Evolutionary conservation across 1,140 invertebrate species (phyloP).

Genomic region (Daktulosphaira vitifoliae): DNA sequence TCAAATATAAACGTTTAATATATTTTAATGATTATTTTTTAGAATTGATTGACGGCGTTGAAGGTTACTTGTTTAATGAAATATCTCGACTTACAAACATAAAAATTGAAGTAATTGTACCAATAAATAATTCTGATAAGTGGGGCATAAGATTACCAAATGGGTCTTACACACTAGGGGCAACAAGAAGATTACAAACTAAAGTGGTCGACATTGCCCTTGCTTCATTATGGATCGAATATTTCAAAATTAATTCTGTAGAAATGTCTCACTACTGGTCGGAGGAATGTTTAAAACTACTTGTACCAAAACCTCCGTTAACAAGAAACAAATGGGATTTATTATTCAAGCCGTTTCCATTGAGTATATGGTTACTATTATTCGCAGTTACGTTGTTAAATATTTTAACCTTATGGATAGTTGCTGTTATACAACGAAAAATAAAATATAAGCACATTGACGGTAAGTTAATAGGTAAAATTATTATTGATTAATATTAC

Average conservation of each 20-base stretch:
- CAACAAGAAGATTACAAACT: not conserved
- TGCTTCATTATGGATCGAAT: conserved; percentile 31
- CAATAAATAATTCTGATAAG: too few species aligned
- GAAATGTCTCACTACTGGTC: conserved; percentile 32
- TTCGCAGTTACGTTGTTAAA: not conserved
- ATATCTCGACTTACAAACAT: too few species aligned
- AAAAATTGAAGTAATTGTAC: too few species aligned
- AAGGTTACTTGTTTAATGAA: conserved; percentile 29
- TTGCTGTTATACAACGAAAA: conserved; percentile 1
- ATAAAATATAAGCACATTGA: not conserved
- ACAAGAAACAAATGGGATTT: conserved; percentile 19
- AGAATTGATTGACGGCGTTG: conserved; percentile 19
- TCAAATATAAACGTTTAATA: too few species aligned
- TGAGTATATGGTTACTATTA: conserved; percentile 28
- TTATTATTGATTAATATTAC: too few species aligned
- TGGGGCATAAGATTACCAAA: conserved; percentile 30
- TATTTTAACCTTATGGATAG: not conserved
- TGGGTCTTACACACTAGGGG: conserved; percentile 3
- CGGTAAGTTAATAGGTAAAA: not conserved
- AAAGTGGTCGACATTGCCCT: conserved; percentile 20
- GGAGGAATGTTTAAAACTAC: conserved; percentile 20
- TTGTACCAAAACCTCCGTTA: conserved; percentile 23
- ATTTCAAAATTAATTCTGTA: not conserved
- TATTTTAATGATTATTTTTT: too few species aligned
- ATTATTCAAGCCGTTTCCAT: conserved; percentile 26